A percentile compares a stretch with the other conserved stretches of the same genome.
phyloP scores from a whole-genome alignment of 2,113 vertebrate genomes.

The Columba janthina region DNA sequence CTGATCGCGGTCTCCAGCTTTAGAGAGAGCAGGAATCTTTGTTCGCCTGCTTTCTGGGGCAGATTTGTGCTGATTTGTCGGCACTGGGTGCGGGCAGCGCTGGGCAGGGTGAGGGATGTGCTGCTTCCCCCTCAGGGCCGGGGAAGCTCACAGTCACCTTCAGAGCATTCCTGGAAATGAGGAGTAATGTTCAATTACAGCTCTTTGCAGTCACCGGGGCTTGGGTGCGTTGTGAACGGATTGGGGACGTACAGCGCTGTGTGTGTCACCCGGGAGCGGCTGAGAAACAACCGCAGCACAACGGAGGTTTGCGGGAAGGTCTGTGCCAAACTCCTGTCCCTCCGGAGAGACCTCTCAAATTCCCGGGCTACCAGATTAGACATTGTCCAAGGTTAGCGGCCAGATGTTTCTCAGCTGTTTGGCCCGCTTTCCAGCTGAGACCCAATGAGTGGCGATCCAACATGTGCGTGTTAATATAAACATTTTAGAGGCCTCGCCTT shows the following conservation, averaged over 20 bases:
- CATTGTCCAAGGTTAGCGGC: constrained; percentile 68
- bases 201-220: fast-evolving
- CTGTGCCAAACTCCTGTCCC: constrained; percentile 58
- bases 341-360: constrained; percentile 39
- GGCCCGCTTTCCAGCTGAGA: constrained; percentile 65
- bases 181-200: background rate
- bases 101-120: background rate
- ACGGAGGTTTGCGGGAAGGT: background rate
- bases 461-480: constrained; percentile 67
- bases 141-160: background rate
- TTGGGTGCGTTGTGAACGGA: background rate
- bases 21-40: background rate
- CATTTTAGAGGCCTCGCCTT: constrained; percentile 48
- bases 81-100: background rate
- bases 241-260: fast-evolving
- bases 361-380: constrained; percentile 70
- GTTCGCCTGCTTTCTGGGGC: background rate
- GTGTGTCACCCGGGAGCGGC: fast-evolving
- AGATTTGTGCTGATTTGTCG: background rate
- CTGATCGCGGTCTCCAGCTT: background rate
- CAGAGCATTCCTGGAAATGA: fast-evolving
- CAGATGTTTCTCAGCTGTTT: constrained; percentile 78
- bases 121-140: background rate
- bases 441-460: constrained; percentile 57
- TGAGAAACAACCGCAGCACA: background rate